phyloP scores from a whole-genome alignment of 2,113 vertebrate genomes.

The Sorex fumeus region DNA sequence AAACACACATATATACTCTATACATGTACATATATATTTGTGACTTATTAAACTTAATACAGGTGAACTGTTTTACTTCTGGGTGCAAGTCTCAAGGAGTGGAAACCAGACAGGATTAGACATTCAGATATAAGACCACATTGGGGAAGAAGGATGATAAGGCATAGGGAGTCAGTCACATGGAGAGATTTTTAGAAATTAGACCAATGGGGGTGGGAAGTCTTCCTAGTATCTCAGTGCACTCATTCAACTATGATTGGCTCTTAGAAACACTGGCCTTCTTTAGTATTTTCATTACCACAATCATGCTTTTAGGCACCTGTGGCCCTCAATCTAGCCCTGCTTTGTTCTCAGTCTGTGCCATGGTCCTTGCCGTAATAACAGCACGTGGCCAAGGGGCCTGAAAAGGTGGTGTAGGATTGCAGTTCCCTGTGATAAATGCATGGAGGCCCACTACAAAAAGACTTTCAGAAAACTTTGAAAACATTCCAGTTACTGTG shows the following conservation, averaged over 20 bases:
- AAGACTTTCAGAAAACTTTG: constrained; percentile 29
- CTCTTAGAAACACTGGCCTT: background rate
- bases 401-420: background rate
- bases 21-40: too few species aligned
- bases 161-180: background rate
- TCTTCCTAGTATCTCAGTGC: background rate
- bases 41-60: background rate
- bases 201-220: background rate
- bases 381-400: background rate
- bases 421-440: background rate
- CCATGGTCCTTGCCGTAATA: background rate
- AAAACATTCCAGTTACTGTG: background rate
- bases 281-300: background rate
- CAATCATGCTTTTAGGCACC: background rate
- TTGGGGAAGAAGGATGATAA: background rate
- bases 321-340: background rate
- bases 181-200: background rate
- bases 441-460: background rate
- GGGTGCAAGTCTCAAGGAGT: background rate
- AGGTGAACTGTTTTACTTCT: background rate
- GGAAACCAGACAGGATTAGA: background rate
- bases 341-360: background rate
- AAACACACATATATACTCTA: too few species aligned
- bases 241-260: background rate
- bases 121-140: background rate